Evolutionary conservation across 2,113 vertebrate species (phyloP).

Genomic region (Pardalotus punctatus): DNA sequence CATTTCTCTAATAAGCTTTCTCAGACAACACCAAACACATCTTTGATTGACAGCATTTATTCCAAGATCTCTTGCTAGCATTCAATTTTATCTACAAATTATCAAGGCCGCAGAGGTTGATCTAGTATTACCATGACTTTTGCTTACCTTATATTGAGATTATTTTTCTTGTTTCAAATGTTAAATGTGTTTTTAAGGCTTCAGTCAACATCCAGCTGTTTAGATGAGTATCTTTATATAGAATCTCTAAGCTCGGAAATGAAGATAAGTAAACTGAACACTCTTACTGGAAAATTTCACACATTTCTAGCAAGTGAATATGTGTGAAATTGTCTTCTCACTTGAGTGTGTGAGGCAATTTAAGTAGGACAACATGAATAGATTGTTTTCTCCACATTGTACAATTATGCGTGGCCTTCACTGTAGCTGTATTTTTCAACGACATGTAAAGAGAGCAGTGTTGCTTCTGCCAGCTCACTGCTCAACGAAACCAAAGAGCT

Average conservation of each 20-base stretch:
- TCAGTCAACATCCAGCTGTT: not conserved
- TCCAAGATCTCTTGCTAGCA: not conserved
- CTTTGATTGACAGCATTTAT: not conserved
- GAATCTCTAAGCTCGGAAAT: not conserved
- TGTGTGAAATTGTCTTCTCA: not conserved
- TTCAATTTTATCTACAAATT: not conserved
- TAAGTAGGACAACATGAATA: not conserved
- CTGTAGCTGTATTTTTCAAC: not conserved
- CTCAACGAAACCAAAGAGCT: accelerated
- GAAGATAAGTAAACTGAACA: not conserved
- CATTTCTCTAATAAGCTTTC: not conserved
- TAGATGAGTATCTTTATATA: not conserved
- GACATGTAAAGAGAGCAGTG: accelerated
- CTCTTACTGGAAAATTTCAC: not conserved
- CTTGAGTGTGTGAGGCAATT: not conserved
- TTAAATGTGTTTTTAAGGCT: not conserved
- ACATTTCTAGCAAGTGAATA: not conserved
- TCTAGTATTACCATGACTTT: not conserved
- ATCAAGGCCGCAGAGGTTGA: not conserved
- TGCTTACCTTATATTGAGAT: not conserved
- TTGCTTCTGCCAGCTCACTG: not conserved
- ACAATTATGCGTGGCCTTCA: not conserved
- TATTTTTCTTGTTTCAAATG: not conserved
- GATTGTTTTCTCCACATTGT: not conserved
- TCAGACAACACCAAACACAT: not conserved